Conservation (phyloP, 2,113 vertebrate genomes). For the Stictonetta naevosa region DNA sequence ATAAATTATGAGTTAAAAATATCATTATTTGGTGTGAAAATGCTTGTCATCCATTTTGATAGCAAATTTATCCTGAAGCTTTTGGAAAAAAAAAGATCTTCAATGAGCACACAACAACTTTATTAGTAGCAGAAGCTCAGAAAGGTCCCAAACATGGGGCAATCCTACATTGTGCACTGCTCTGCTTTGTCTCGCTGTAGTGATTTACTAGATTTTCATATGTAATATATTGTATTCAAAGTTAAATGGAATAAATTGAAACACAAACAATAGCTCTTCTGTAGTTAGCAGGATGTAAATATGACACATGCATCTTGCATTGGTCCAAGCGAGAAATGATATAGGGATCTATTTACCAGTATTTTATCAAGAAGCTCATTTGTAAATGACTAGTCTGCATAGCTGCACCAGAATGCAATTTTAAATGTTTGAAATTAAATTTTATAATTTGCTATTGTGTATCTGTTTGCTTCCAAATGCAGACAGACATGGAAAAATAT, state of each 20-base stretch:
- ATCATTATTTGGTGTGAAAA: slow-evolving; percentile 60
- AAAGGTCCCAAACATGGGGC: background rate
- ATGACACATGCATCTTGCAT: background rate
- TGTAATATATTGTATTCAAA: background rate
- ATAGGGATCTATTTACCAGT: background rate
- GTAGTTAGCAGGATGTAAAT: background rate
- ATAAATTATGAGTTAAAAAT: slow-evolving; percentile 74
- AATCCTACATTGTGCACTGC: background rate
- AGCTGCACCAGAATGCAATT: background rate
- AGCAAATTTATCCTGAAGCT: slow-evolving; percentile 60
- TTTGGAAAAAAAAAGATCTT: background rate
- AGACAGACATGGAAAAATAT: background rate
- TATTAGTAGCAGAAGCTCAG: background rate
- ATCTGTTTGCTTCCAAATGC: background rate
- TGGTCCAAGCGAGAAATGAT: background rate
- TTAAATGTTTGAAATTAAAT: background rate
- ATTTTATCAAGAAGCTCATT: background rate
- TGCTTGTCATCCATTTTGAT: slow-evolving; percentile 56
- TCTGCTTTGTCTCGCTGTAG: background rate
- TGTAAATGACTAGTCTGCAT: background rate
- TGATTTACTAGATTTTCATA: background rate
- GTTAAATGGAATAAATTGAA: background rate
- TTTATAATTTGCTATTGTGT: background rate
- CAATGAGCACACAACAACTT: background rate
- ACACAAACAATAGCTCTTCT: background rate